Percentiles rank a stretch among this genome's conserved stretches.
Evolutionary conservation across 2,888 invertebrate species (phyloP).

Genomic region (Clepsis dumicolana): DNA sequence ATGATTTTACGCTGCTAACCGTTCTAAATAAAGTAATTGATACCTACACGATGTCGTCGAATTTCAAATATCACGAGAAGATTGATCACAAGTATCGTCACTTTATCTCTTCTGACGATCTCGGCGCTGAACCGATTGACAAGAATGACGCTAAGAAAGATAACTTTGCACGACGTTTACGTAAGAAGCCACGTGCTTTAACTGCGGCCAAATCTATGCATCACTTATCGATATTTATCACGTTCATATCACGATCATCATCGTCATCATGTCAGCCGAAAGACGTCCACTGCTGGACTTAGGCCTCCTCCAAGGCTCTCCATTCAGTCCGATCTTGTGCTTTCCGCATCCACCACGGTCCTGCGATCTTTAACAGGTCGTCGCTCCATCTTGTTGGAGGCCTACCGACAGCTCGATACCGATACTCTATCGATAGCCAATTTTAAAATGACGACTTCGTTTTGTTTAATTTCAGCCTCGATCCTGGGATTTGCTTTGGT

Average conservation of each 20-base stretch:
- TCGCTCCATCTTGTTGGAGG: no score
- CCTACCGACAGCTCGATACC: no score
- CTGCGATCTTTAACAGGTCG: no score
- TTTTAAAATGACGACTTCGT: background rate
- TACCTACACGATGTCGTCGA: no score
- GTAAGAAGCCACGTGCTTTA: background rate
- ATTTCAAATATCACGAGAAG: background rate
- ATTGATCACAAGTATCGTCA: background rate
- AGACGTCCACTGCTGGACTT: no score
- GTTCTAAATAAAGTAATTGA: no score
- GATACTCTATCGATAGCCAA: no score
- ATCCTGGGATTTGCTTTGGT: slow-evolving; percentile 62
- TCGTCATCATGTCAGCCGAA: no score
- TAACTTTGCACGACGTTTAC: slow-evolving; percentile 7
- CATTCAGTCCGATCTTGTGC: no score
- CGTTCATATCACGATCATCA: background rate
- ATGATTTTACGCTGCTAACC: no score
- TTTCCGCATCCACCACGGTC: no score
- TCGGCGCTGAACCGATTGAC: background rate
- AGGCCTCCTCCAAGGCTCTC: no score
- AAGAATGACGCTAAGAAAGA: background rate
- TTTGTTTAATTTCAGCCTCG: slow-evolving; percentile 58
- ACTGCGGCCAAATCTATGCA: background rate
- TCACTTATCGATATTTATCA: background rate
- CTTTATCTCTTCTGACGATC: background rate